Base-by-base conservation (phyloP, 2,888 invertebrate species). In the Geophilus truncorum region DNA sequence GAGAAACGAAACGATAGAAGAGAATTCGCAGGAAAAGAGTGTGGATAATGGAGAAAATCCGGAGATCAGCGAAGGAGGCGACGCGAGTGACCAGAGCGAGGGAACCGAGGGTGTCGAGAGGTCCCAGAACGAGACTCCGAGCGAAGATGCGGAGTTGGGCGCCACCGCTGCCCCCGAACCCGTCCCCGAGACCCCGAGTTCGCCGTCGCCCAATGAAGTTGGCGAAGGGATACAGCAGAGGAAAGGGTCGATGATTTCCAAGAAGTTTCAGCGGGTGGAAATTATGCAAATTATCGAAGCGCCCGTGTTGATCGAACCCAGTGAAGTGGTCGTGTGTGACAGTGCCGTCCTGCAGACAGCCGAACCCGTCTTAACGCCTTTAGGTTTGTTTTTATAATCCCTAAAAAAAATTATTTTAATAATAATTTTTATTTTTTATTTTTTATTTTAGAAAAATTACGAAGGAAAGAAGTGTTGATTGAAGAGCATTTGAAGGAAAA, bases 281-380 rank as follows among this genome's bases (percentile, higher is more conserved):
- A 88, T 90, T 80, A 86, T 90, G 84, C 88, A 91, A 85, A 90
- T 90, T 82, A 90, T 90, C 57, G 90, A 91, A 83, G 91, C 89
- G 84, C 87, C 90, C 86, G 90, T 91, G 78, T 88, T 92, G 83
- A 91, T 92, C 84, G 91, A 92, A 85, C 93, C 93, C 70, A 90
- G 91, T 82, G 93, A 93, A 87, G 93, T 93, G 84, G 91, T 91
- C 84, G 90, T 93, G 82, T 91, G 91, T 84, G 90, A 92, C 85
- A 91, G 91, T 84, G 91, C 93, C 5, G 91, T 93, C 79, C 92
- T 92, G 85, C 84, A 84, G 28, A 91, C 91, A 80, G 93, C 94
- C 23, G 92, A 93, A 86, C 92, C 93, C 83, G 92, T 93, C 85
- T 89, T 93, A 85, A 93, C 93, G 82, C 92, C 93, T 83, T 90